Evolutionary conservation across 2,888 invertebrate species (phyloP).

Genomic region (Eugnorisma glareosa): DNA sequence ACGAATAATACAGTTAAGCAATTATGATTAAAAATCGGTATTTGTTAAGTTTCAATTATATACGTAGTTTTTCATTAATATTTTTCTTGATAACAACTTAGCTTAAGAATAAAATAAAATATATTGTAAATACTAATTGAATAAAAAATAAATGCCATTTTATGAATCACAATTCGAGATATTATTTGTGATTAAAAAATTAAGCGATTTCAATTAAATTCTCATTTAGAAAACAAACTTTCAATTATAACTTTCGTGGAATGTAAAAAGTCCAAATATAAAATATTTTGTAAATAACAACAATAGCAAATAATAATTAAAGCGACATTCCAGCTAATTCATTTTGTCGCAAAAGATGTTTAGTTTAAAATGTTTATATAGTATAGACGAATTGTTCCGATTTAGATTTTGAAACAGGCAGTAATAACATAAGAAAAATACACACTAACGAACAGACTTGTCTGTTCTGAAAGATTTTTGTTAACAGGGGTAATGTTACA

Average conservation of each 20-base stretch:
- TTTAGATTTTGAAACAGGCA: constrained; percentile 42
- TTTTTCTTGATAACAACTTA: constrained; percentile 12
- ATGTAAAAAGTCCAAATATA: constrained; percentile 37
- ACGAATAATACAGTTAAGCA: constrained; percentile 25
- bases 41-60: background rate
- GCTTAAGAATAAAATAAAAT: constrained; percentile 33
- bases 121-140: constrained; percentile 24
- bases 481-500: background rate
- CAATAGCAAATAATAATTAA: constrained; percentile 14
- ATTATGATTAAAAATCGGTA: background rate
- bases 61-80: background rate
- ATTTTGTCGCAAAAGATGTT: constrained; percentile 6
- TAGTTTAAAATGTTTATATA: background rate
- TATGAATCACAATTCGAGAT: constrained; percentile 46
- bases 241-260: constrained; percentile 18
- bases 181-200: constrained; percentile 34
- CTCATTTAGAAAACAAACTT: background rate
- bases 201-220: background rate
- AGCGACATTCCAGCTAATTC: constrained; percentile 8
- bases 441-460: too few species aligned
- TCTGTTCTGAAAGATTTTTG: too few species aligned
- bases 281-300: constrained; percentile 17
- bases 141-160: constrained; percentile 52
- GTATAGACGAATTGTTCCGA: constrained; percentile 23
- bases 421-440: background rate